A percentile compares a stretch with the other conserved stretches of the same genome.
Conservation (phyloP, 2,113 vertebrate species). For the Suncus etruscus region DNA sequence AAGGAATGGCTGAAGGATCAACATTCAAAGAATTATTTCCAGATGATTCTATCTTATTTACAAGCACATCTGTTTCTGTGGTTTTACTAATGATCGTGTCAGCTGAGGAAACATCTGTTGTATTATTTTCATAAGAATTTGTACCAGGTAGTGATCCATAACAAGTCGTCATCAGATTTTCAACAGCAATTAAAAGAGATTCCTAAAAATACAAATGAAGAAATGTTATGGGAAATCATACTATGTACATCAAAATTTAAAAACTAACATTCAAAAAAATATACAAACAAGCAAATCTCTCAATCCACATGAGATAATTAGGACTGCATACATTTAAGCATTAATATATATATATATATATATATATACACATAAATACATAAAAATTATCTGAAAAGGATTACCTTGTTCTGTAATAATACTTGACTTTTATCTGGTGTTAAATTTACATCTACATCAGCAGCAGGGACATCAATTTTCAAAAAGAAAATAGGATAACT, state of each 20-base stretch:
- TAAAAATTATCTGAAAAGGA: constrained; percentile 59
- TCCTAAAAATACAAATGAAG: constrained; percentile 88
- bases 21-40: constrained; percentile 82
- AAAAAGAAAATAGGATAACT: constrained; percentile 93
- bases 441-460: constrained; percentile 94
- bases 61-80: constrained; percentile 85
- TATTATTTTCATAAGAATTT: constrained; percentile 83
- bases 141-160: constrained; percentile 89
- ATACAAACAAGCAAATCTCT: constrained; percentile 18
- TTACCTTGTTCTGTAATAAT: constrained; percentile 96
- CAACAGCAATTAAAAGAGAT: constrained; percentile 91
- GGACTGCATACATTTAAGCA: not conserved
- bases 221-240: constrained; percentile 60
- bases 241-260: not conserved
- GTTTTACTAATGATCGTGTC: constrained; percentile 81
- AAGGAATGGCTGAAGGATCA: constrained; percentile 81
- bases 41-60: constrained; percentile 82
- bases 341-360: too few relatives aligned
- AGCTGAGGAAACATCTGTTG: constrained; percentile 84
- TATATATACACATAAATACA: constrained; percentile 11
- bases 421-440: constrained; percentile 97
- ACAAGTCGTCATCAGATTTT: constrained; percentile 93
- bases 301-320: constrained; percentile 48
- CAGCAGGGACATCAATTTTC: constrained; percentile 91
- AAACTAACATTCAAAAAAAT: constrained; percentile 33